Evolutionary conservation across 2,113 vertebrate genomes (phyloP).

Genomic region (Okapia johnstoni): DNA sequence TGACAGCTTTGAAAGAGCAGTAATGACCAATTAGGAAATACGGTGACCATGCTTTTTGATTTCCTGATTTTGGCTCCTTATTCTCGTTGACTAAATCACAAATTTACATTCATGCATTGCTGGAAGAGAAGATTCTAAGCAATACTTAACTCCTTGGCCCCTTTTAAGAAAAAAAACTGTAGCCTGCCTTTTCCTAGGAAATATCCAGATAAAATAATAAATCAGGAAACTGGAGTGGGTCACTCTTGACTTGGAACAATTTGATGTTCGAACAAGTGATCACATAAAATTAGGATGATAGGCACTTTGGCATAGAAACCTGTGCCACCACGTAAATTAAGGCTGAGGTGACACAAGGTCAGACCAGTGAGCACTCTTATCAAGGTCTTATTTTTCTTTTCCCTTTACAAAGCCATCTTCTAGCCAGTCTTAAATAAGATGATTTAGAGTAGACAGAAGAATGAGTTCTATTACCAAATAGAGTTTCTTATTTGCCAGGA

Average conservation of each 20-base stretch:
- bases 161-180: not conserved
- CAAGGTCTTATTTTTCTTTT: conserved; percentile 2
- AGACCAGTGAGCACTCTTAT: not conserved
- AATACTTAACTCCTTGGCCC: not conserved
- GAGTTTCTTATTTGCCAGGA: conserved; percentile 59
- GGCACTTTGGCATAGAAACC: not conserved
- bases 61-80: conserved; percentile 24
- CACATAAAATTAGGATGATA: not conserved
- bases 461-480: conserved; percentile 59
- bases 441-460: conserved; percentile 40
- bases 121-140: not conserved
- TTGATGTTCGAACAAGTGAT: not conserved
- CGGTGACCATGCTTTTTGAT: not conserved
- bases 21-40: conserved; percentile 46
- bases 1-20: conserved; percentile 33
- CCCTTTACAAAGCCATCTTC: conserved; percentile 41
- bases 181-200: not conserved
- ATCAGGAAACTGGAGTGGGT: not conserved
- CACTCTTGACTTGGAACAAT: not conserved
- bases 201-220: conserved; percentile 18
- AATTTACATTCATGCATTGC: not conserved
- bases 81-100: not conserved
- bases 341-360: not conserved
- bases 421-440: conserved; percentile 28
- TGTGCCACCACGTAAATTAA: not conserved